Evolutionary conservation across 2,888 invertebrate species (phyloP), one percentile per base, ranked within the genome.

Genomic region (Bursaphelenchus okinawaensis): DNA sequence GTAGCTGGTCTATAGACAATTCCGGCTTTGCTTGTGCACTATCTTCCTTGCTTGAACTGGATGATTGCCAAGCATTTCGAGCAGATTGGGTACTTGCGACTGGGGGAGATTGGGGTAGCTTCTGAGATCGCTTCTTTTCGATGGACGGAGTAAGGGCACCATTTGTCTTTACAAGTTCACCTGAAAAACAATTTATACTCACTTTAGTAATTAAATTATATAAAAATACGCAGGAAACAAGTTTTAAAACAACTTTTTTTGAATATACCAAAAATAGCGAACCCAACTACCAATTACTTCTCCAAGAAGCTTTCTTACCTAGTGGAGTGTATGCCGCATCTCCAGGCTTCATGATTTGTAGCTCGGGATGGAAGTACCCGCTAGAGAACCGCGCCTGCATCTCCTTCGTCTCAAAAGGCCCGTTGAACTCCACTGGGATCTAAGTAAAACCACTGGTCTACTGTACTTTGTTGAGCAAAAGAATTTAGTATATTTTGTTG

Each of bases 331-430:
- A 77, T 9, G 66, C 66, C 24, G 65, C 57, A 9, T 73, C 69
- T 24, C 66, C 65, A 27, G 61, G 68, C 27, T 68, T 52, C 26
- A 92, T 88, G 4, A 95, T 90, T 83, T 90, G 87, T 61, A 94
- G 86, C 73, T 86, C 88, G 68, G 87, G 86, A 22, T 88, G 88
- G 83, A 96, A 96, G 84, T 95, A 96, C 0, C 95, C 96, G 16
- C 91, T 90, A 68, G 88, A 88, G 84, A 90, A 93, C 96, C 96
- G 96, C 78, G 91, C 91, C n/a, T 89, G 89, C 96, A 96, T 96
- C 84, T 95, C 94, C 63, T 88, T 87, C 0, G 91, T 88, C 26
- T 89, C 86, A 84, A 96, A 96, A 0, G 95, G 94, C 7, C 72
- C 74, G 68, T 20, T 62, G 28, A n/a, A 62, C 56, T 4, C 66